Evolutionary conservation across 2,113 vertebrate species (phyloP).

Genomic region (Anser cygnoides): DNA sequence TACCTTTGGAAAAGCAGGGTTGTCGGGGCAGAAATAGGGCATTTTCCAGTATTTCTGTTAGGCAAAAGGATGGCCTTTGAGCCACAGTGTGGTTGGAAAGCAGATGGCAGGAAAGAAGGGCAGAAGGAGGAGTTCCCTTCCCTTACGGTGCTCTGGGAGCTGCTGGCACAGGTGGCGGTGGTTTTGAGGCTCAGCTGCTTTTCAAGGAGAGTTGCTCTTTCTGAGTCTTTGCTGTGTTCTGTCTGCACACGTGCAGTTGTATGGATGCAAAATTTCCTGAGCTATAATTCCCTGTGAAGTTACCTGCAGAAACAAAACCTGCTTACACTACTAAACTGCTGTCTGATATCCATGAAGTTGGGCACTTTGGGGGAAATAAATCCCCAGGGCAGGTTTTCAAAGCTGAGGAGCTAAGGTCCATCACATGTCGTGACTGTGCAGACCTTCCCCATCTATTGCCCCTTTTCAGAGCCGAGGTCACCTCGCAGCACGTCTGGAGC

Average conservation of each 20-base stretch:
- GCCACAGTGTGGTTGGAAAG: background rate
- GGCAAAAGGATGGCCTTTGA: background rate
- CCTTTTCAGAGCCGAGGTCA: rapidly evolving
- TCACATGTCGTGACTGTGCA: background rate
- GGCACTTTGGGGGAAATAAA: background rate
- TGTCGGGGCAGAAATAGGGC: rapidly evolving
- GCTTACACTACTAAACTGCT: background rate
- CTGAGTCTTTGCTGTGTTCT: background rate
- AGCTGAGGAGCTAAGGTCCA: background rate
- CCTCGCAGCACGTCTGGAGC: background rate
- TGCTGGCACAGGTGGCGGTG: background rate
- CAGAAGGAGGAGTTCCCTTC: background rate
- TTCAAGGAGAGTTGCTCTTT: background rate
- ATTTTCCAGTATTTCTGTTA: background rate
- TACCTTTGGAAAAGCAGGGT: background rate
- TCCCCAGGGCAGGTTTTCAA: background rate
- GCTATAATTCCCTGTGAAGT: background rate
- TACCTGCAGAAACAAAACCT: background rate
- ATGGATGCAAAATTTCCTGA: background rate
- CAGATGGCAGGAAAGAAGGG: background rate
- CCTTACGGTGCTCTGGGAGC: background rate
- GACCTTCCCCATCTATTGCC: background rate
- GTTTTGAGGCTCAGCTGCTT: background rate
- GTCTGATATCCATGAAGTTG: background rate
- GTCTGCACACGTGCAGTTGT: rapidly evolving